Evolutionary conservation across 2,113 vertebrate genomes (phyloP), one percentile per base, ranked within the genome.

Genomic region (Syrmaticus mikado): DNA sequence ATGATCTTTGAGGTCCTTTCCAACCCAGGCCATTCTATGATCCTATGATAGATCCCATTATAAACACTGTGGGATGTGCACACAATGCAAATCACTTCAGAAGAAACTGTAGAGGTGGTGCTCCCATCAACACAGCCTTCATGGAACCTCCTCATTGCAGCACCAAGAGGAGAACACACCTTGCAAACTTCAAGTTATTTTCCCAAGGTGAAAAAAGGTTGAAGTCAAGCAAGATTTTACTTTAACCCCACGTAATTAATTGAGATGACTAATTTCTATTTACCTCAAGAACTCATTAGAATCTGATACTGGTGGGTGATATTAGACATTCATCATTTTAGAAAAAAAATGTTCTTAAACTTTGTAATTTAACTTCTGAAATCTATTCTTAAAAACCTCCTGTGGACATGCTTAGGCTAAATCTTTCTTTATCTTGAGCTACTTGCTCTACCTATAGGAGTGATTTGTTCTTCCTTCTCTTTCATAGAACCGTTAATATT

Each of bases 71-170:
- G 21, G 13, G 45, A 41, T 41, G 53, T 45, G 25, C 57, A 61
- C 0, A 0, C n/a, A 67, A 22, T 28, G 11, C 7, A 14, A 53
- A 82, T 60, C 20, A 17, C 13, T 79, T 52, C 0, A 6, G 38
- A 61, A 15, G 52, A 64, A 74, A 30, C 0, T 8, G 25, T 3
- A 71, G 41, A 0, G 5, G 17, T 15, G 22, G 19, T 3, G 0
- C 41, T 62, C 53, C 19, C 53, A 52, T 62, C 36, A 87, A 5
- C 1, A 2, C n/a, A 11, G 6, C 34, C 50, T 45, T 78, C 38
- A 65, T 40, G 71, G 57, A 87, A 89, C n/a, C 8, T 34, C 28
- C 28, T n/a, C 20, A 27, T 20, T 46, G 16, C 25, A 46, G 27
- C 6, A 22, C 46, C 40, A 66, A 38, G 52, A 88, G 30, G 76